Evolutionary conservation across 2,113 vertebrate species (phyloP).

Genomic region (Pungitius pungitius): DNA sequence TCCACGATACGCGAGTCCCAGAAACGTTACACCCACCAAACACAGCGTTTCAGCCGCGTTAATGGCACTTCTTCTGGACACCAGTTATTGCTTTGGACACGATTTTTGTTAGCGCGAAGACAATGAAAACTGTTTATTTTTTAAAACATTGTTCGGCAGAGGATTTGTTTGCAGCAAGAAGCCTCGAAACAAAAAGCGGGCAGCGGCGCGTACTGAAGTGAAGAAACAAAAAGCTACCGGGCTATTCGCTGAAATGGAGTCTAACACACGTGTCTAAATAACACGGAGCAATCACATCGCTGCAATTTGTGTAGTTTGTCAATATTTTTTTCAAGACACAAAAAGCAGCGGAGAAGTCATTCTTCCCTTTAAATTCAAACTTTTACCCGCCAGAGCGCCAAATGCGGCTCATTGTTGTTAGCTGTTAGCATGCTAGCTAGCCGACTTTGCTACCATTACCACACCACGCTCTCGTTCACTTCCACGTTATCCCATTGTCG

Average conservation of each 20-base stretch:
- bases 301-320: too few relatives aligned
- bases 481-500: conserved; percentile 80
- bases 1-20: background rate
- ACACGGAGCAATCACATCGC: background rate
- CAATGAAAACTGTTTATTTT: rapidly evolving
- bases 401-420: conserved; percentile 80
- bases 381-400: conserved; percentile 77
- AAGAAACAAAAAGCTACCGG: conserved; percentile 78
- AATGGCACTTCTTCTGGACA: background rate
- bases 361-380: conserved; percentile 68
- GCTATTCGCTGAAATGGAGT: conserved; percentile 39
- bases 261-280: conserved; percentile 8
- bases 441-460: conserved; percentile 62
- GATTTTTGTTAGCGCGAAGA: rapidly evolving
- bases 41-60: conserved; percentile 1
- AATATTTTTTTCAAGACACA: background rate
- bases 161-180: background rate
- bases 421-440: conserved; percentile 75
- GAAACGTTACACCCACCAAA: conserved; percentile 35
- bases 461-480: conserved; percentile 79
- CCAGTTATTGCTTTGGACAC: rapidly evolving
- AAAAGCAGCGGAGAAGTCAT: background rate
- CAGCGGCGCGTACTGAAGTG: conserved; percentile 55
- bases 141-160: rapidly evolving
- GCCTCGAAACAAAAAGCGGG: conserved; percentile 61